Conservation (phyloP, 1,140 invertebrate species). For the Lepidotrigona ventralis region DNA sequence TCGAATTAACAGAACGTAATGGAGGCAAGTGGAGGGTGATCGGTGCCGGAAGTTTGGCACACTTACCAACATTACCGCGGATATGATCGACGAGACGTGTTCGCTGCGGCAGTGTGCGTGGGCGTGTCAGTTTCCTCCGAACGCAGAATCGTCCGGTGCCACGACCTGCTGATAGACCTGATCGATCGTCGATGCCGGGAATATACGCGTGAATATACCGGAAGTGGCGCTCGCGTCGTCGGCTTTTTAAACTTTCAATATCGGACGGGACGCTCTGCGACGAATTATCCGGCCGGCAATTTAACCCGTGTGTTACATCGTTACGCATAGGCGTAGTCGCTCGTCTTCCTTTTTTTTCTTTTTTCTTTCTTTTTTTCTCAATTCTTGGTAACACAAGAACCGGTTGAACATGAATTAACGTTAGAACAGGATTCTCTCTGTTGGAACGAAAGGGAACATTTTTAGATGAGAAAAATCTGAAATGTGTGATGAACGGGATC, state of each 20-base stretch:
- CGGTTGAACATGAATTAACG: not conserved
- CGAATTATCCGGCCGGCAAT: conserved; percentile 1
- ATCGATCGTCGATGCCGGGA: not conserved
- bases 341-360: no score
- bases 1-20: conserved; percentile 44
- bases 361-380: not conserved
- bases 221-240: not conserved
- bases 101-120: conserved; percentile 38
- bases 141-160: not conserved
- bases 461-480: no score
- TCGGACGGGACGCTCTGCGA: not conserved
- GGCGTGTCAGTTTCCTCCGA: conserved; percentile 58
- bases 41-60: conserved; percentile 59
- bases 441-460: not conserved
- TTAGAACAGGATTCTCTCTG: not conserved
- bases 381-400: not conserved
- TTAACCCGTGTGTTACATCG: not conserved
- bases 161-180: conserved; percentile 14
- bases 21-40: conserved; percentile 41
- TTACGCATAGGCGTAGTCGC: not conserved
- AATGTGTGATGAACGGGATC: no score
- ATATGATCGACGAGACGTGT: conserved; percentile 44
- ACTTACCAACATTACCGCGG: conserved; percentile 50
- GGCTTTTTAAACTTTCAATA: not conserved
- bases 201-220: not conserved